Percentiles rank a stretch among this genome's conserved stretches.
Evolutionary conservation across 2,797 vertebrate species (phyloP).

Genomic region (Myotis pilosus): DNA sequence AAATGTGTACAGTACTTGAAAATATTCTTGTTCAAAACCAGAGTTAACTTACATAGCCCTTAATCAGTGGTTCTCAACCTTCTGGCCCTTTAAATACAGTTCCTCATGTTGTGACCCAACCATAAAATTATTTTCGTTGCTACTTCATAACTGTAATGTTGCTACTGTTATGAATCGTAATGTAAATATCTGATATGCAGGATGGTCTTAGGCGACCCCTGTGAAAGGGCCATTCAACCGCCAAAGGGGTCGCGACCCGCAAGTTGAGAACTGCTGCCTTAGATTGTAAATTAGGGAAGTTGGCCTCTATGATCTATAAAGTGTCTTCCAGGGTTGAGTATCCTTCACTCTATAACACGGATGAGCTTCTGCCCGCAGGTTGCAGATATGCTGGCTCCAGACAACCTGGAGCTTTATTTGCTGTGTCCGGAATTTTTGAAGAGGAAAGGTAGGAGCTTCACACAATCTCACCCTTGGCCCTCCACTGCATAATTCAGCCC

Average conservation of each 20-base stretch:
- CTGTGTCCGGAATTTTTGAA: background rate
- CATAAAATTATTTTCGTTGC: too few relatives aligned
- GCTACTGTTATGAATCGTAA: too few relatives aligned
- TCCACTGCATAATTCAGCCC: background rate
- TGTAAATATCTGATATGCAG: too few relatives aligned
- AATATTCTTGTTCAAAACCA: background rate
- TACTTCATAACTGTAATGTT: too few relatives aligned
- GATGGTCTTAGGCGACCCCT: too few relatives aligned
- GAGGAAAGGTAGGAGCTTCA: background rate
- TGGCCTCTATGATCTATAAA: background rate
- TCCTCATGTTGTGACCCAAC: too few relatives aligned
- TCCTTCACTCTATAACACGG: background rate
- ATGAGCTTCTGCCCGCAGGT: background rate
- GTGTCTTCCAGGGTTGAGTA: background rate
- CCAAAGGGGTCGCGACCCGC: too few relatives aligned
- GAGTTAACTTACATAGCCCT: background rate
- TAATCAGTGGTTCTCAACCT: too few relatives aligned
- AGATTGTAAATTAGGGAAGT: background rate
- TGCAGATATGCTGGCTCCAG: background rate
- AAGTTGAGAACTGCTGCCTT: too few relatives aligned
- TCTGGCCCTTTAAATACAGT: too few relatives aligned
- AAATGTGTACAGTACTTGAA: background rate
- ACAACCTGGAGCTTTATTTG: background rate
- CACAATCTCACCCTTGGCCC: background rate
- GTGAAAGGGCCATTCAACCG: too few relatives aligned